Percentiles rank a stretch among this genome's conserved stretches.
Conservation (phyloP, 2,113 vertebrate genomes). For the Datnioides undecimradiatus region DNA sequence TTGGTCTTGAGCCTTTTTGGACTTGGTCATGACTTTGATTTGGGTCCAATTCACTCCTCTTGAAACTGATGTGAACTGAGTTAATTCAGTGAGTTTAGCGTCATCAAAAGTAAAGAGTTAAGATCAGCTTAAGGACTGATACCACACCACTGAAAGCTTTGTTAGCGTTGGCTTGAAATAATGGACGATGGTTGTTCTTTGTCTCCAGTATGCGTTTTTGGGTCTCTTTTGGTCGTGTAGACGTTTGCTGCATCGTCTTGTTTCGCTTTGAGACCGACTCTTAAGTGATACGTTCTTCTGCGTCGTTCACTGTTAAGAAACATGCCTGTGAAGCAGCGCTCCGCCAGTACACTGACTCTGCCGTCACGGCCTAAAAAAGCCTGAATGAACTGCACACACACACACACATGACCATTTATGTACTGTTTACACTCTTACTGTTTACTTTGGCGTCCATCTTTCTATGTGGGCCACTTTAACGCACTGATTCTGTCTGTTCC, state of each 20-base stretch:
- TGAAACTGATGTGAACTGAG: too few relatives aligned
- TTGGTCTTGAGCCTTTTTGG: too few relatives aligned
- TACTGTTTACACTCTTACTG: background rate
- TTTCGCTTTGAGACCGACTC: background rate
- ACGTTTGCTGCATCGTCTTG: background rate
- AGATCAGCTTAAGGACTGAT: background rate
- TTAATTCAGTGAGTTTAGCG: background rate
- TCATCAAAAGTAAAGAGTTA: too few relatives aligned
- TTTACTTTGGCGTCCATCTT: constrained; percentile 4
- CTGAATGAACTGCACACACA: background rate
- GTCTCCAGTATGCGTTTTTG: background rate
- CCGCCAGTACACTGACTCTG: background rate
- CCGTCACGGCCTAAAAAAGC: background rate
- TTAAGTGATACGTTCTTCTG: background rate
- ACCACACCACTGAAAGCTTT: background rate
- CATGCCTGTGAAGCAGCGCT: background rate
- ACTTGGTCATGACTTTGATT: background rate
- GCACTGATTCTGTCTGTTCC: constrained; percentile 22
- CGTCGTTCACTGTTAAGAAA: background rate
- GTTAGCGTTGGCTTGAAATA: background rate
- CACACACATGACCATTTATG: background rate
- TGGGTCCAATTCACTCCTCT: background rate
- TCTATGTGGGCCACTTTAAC: constrained; percentile 8
- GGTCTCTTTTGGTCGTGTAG: background rate
- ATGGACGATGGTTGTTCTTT: background rate